Evolutionary conservation across 1,140 invertebrate genomes (phyloP), one percentile per base, ranked within the genome.

Genomic region (Lasioglossum albipes): DNA sequence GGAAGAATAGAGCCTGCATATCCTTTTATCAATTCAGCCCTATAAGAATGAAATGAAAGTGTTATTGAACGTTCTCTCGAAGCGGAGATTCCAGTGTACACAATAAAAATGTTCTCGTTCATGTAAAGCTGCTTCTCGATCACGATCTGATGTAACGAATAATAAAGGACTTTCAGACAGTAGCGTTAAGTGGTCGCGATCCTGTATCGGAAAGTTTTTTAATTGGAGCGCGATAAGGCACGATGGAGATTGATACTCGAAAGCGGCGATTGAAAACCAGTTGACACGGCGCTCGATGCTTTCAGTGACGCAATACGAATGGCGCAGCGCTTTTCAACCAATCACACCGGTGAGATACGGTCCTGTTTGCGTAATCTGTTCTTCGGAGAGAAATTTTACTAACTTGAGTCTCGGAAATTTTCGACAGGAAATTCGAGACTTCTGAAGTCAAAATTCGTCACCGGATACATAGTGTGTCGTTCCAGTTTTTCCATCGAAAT

Each of bases 171-270:
- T 41, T 9, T 18, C 12, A 7, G 6, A 2, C 31, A 18, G n/a
- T 41, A 64, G 31, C 31, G 62, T 65, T 65, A 65, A 65, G 62
- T 65, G 62, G 62, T 20, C 16, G 45, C 45, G 62, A 65, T 41
- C 62, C 62, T 20, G 62, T 65, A 65, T 65, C 7, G 36, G 12
- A 7, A 65, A 64, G 13, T 59, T 65, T 65, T 65, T 36, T 65
- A 41, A 65, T 65, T 41, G 62, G 62, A 20, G 16, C 18, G 31
- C 31, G 31, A 65, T 31, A 20, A 13, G 22, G 31, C 7, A 41
- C 62, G 16, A 7, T 18, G 36, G 31, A 20, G 31, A 65, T 65
- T 36, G 62, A 36, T 65, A 41, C 62, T 41, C 62, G 62, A 65
- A 41, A 20, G 62, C 31, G 31, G 62, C 31, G 18, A 64, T 64